A percentile compares a stretch with the other conserved stretches of the same genome.
These are phyloP conservation scores for Lethenteron reissneri DNA, from an alignment of 2,113 vertebrate species.

Conservation along the genomic window DNA sequence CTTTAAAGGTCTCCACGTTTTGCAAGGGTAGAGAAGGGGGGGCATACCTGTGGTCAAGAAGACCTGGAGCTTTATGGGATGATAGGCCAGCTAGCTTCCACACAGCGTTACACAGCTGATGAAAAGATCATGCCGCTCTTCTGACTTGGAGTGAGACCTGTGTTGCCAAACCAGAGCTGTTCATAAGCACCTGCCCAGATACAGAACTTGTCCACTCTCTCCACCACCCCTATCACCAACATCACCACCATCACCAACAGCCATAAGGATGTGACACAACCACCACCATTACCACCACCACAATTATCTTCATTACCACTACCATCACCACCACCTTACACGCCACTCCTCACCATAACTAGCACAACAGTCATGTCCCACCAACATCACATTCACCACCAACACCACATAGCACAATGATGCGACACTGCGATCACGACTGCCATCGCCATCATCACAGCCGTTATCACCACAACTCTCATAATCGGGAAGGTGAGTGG, in stretches of 20 bases:
- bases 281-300: constrained; percentile 93
- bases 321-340: background rate
- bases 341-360: background rate
- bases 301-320: constrained; percentile 46
- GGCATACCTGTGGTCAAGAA: too few species aligned
- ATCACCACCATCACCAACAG: constrained; percentile 90
- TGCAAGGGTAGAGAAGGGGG: too few species aligned
- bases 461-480: background rate
- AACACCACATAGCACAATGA: background rate
- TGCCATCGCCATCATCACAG: background rate
- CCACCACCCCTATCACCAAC: too few species aligned
- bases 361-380: background rate
- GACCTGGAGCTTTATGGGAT: too few species aligned
- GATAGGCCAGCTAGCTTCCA: too few species aligned
- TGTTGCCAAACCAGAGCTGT: too few species aligned
- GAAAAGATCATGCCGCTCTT: too few species aligned
- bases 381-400: background rate
- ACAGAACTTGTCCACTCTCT: too few species aligned
- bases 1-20: too few species aligned
- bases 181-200: too few species aligned
- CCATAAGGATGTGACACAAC: constrained; percentile 90
- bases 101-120: too few species aligned
- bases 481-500: background rate
- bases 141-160: too few species aligned
- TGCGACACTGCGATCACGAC: background rate